A percentile compares a stretch with the other conserved stretches of the same genome.
Conservation (phyloP, 2,888 invertebrate species). For the Scrobipalpa atriplicella region DNA sequence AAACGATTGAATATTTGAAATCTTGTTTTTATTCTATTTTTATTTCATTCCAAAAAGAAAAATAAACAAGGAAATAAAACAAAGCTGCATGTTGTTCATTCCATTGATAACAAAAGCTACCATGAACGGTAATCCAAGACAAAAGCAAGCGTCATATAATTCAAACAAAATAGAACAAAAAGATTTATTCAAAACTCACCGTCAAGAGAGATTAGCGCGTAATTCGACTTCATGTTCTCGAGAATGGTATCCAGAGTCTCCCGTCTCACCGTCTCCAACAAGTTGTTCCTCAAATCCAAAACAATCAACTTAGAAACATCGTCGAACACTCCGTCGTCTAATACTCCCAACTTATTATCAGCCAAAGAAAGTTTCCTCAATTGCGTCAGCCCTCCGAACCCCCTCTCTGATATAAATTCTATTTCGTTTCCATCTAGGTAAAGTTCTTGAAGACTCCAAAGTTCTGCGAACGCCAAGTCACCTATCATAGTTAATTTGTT, state of each 20-base stretch:
- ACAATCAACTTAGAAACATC: conserved; percentile 87
- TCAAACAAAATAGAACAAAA: conserved; percentile 36
- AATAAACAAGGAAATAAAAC: too few relatives aligned
- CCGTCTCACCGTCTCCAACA: conserved; percentile 88
- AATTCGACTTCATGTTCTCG: conserved; percentile 87
- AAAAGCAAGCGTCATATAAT: conserved; percentile 18
- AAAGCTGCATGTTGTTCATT: not conserved
- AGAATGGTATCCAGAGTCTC: conserved; percentile 88
- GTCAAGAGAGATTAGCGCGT: conserved; percentile 88
- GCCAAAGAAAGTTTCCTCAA: conserved; percentile 88
- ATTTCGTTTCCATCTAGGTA: conserved; percentile 88
- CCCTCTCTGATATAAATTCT: conserved; percentile 89
- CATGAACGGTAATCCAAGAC: not conserved
- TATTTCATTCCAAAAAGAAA: too few relatives aligned
- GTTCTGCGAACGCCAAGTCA: conserved; percentile 91
- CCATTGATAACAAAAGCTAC: not conserved
- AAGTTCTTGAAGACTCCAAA: conserved; percentile 88
- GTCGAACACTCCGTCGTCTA: conserved; percentile 88
- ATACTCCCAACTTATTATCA: conserved; percentile 88
- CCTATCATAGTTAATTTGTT: conserved; percentile 91
- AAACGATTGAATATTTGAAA: too few relatives aligned
- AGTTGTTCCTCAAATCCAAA: conserved; percentile 90
- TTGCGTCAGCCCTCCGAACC: conserved; percentile 89
- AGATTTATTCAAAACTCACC: conserved; percentile 82
- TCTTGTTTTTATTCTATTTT: too few relatives aligned